These are phyloP conservation scores for Ophraella communa DNA, from an alignment of 2,888 invertebrate genomes.

Conservation along the genomic window DNA sequence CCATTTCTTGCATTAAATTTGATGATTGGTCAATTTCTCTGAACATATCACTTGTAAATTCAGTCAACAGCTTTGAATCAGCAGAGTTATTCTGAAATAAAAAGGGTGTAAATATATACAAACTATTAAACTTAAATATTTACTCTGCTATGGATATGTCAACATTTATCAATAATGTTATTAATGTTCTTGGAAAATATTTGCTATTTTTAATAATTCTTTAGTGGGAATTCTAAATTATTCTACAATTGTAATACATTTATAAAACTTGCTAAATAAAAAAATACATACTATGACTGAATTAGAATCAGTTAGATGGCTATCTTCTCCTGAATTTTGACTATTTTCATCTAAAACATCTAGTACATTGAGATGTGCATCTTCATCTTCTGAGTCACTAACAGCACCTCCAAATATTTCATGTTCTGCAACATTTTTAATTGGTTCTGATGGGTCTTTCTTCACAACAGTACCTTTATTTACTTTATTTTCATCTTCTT, in stretches of 20 bases:
- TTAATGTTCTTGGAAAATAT: no score
- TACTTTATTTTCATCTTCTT: slow-evolving; percentile 76
- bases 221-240: no score
- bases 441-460: slow-evolving; percentile 54
- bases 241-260: no score
- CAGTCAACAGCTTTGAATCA: slow-evolving; percentile 63
- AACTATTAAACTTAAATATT: no score
- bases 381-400: slow-evolving; percentile 86
- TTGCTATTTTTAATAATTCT: no score
- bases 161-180: no score
- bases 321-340: slow-evolving; percentile 75
- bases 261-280: not conserved
- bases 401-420: slow-evolving; percentile 94
- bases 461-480: slow-evolving; percentile 59
- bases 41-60: slow-evolving; percentile 71
- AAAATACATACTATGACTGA: slow-evolving; percentile 61
- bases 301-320: slow-evolving; percentile 74
- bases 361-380: slow-evolving; percentile 71
- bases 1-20: slow-evolving; percentile 54
- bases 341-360: slow-evolving; percentile 80
- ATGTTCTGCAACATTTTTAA: slow-evolving; percentile 67
- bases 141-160: no score
- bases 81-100: slow-evolving; percentile 53
- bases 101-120: no score
- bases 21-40: slow-evolving; percentile 54